Percentiles rank a stretch among this genome's conserved stretches.
phyloP scores from a whole-genome alignment of 2,113 vertebrate genomes.

The Hydrolagus affinis region DNA sequence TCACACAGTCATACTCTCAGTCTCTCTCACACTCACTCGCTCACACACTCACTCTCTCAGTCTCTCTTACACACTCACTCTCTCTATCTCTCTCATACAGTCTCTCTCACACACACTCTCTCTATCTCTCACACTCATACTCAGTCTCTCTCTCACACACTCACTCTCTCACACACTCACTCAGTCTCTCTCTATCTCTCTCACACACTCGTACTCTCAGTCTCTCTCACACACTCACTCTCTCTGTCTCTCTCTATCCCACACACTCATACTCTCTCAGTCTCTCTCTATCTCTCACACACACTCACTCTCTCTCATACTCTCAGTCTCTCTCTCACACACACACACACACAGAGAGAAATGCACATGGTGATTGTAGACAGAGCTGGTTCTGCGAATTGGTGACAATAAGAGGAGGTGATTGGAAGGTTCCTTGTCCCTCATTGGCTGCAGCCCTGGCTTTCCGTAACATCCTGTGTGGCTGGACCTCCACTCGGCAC shows the following conservation, averaged over 20 bases:
- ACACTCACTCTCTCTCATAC: background rate
- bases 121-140: background rate
- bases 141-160: background rate
- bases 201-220: background rate
- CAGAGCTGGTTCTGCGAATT: background rate
- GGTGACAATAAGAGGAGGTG: background rate
- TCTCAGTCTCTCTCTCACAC: background rate
- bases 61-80: background rate
- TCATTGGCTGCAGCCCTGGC: background rate
- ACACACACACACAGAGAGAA: background rate
- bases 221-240: background rate
- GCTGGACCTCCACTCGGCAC: background rate
- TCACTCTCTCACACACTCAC: background rate
- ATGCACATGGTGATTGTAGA: background rate
- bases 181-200: background rate
- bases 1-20: background rate
- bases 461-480: conserved; percentile 25
- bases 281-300: background rate
- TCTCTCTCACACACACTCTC: background rate
- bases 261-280: background rate
- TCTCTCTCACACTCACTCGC: background rate
- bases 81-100: background rate
- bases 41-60: background rate
- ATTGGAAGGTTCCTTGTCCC: background rate
- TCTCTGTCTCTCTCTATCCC: conserved; percentile 18